These are phyloP conservation scores for Scaptodrosophila lebanonensis DNA, from an alignment of 1,140 invertebrate genomes.

Conservation along the genomic window DNA sequence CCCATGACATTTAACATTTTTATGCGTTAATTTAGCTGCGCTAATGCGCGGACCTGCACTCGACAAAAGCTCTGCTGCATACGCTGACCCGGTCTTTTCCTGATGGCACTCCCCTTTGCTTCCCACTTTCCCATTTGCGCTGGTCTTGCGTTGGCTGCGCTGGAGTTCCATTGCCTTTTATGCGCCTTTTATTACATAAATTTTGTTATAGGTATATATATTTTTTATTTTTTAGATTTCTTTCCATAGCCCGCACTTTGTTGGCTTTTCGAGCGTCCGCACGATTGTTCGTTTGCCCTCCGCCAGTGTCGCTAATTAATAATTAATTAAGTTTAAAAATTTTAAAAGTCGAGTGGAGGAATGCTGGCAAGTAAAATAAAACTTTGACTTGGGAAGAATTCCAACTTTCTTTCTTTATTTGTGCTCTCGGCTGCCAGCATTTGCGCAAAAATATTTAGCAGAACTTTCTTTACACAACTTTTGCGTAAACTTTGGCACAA, in stretches of 20 bases:
- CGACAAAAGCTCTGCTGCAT: slow-evolving; percentile 59
- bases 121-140: slow-evolving; percentile 2
- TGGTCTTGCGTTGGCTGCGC: too few relatives aligned
- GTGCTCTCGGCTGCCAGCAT: slow-evolving; percentile 24
- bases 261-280: slow-evolving; percentile 50
- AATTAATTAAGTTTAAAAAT: slow-evolving; percentile 68
- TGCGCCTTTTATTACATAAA: slow-evolving; percentile 56
- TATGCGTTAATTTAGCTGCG: slow-evolving; percentile 47
- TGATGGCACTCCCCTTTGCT: slow-evolving; percentile 1
- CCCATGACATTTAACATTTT: background rate
- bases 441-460: slow-evolving; percentile 39
- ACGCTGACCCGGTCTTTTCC: slow-evolving; percentile 35
- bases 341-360: slow-evolving; percentile 12
- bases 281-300: too few relatives aligned
- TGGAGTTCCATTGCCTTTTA: slow-evolving; percentile 34
- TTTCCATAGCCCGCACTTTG: slow-evolving; percentile 41
- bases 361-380: background rate
- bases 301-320: slow-evolving; percentile 73
- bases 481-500: slow-evolving; percentile 50
- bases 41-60: slow-evolving; percentile 62
- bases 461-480: slow-evolving; percentile 33
- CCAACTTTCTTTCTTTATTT: slow-evolving; percentile 56
- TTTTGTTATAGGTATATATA: slow-evolving; percentile 52
- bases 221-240: slow-evolving; percentile 1
- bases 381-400: slow-evolving; percentile 65